A percentile compares a stretch with the other conserved stretches of the same genome.
Evolutionary conservation across 1,140 invertebrate species (phyloP).

Genomic region (Aphidius gifuensis): DNA sequence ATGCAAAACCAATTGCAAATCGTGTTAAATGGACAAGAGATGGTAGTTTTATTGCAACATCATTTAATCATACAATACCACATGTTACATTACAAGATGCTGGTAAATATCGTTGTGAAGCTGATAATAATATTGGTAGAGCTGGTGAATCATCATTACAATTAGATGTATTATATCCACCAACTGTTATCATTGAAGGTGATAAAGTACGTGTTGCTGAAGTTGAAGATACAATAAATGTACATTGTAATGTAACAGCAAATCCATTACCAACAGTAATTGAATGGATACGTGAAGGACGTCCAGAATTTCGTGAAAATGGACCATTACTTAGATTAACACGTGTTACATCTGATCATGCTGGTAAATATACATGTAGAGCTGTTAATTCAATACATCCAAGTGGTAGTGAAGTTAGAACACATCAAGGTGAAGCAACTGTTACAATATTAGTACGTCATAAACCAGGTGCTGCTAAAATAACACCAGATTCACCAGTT

Average conservation of each 20-base stretch:
- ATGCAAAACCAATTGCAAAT: conserved; percentile 81
- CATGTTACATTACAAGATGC: conserved; percentile 77
- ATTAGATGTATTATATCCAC: conserved; percentile 84
- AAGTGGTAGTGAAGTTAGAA: conserved; percentile 64
- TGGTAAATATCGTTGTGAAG: conserved; percentile 80
- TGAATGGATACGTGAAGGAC: conserved; percentile 83
- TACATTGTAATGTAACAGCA: conserved; percentile 82
- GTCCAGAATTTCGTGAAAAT: conserved; percentile 76
- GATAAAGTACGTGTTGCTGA: conserved; percentile 72
- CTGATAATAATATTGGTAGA: conserved; percentile 78
- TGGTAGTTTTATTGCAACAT: conserved; percentile 74
- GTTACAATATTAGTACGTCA: conserved; percentile 82
- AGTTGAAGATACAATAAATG: conserved; percentile 76
- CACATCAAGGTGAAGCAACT: conserved; percentile 67
- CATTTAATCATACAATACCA: conserved; percentile 71
- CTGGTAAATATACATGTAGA: conserved; percentile 81
- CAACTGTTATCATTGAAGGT: conserved; percentile 73
- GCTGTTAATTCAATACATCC: conserved; percentile 80
- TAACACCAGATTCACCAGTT: conserved; percentile 79
- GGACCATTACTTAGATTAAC: conserved; percentile 72
- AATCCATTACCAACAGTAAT: conserved; percentile 77
- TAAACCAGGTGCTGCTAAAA: conserved; percentile 78
- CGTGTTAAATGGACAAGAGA: conserved; percentile 80
- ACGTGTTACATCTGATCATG: conserved; percentile 74
- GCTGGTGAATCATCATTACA: conserved; percentile 74